Evolutionary conservation across 2,113 vertebrate species (phyloP).

Genomic region (Cyphomyrus discorhynchus): DNA sequence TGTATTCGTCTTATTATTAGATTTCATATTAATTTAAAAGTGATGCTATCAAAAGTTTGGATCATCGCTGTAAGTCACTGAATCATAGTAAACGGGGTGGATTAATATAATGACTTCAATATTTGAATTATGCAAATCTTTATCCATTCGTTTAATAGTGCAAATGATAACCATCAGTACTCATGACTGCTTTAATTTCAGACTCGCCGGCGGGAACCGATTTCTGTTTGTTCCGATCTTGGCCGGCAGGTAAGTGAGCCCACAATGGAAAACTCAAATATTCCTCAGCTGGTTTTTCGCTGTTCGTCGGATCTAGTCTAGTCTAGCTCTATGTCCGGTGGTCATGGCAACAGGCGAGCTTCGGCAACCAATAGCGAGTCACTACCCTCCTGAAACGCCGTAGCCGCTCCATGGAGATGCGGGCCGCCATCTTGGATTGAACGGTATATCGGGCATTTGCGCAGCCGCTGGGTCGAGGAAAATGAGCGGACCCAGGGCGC

Average conservation of each 20-base stretch:
- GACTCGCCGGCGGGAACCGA: not conserved
- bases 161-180: not conserved
- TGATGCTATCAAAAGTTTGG: not conserved
- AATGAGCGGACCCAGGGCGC: constrained; percentile 74
- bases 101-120: not conserved
- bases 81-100: not conserved
- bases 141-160: not conserved
- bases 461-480: constrained; percentile 24
- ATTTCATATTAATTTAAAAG: not conserved
- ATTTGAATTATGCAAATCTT: not conserved
- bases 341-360: constrained; percentile 54
- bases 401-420: constrained; percentile 46
- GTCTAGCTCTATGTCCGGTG: constrained; percentile 28
- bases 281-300: not conserved
- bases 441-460: not conserved
- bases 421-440: constrained; percentile 56
- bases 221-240: not conserved
- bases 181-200: not conserved
- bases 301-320: not conserved
- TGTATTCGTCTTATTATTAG: not conserved
- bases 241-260: not conserved
- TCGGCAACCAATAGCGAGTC: constrained; percentile 49
- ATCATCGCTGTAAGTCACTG: not conserved
- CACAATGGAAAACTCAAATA: not conserved
- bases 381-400: constrained; percentile 50